A percentile compares a stretch with the other conserved stretches of the same genome.
Evolutionary conservation across 2,113 vertebrate genomes (phyloP).

Genomic region (Acrocephalus kingi): DNA sequence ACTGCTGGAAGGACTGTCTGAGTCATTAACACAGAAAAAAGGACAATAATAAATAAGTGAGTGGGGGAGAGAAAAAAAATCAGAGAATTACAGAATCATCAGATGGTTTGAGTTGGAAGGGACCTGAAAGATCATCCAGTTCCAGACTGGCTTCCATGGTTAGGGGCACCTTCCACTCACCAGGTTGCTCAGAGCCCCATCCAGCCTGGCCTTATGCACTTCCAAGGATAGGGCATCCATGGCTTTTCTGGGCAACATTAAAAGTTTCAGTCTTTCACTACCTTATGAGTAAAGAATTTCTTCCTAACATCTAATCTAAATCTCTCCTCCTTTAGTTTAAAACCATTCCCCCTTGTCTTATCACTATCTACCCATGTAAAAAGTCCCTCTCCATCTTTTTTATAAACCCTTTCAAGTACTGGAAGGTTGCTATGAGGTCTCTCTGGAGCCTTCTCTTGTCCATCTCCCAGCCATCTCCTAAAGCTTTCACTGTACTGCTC

Average conservation of each 20-base stretch:
- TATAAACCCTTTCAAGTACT: background rate
- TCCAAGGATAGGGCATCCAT: background rate
- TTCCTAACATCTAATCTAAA: background rate
- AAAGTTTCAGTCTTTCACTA: background rate
- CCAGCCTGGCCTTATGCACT: background rate
- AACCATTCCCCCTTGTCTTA: background rate
- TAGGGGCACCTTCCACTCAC: background rate
- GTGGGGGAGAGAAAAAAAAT: background rate
- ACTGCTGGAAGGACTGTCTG: background rate
- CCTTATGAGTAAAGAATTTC: background rate
- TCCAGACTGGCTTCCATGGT: background rate
- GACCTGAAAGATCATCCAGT: background rate
- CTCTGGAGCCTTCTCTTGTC: background rate
- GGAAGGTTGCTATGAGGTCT: background rate
- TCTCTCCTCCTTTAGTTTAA: background rate
- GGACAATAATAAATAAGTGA: background rate
- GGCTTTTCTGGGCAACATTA: background rate
- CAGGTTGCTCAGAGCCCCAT: background rate
- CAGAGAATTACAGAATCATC: background rate
- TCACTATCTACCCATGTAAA: background rate
- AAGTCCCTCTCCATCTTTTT: background rate
- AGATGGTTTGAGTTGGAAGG: background rate
- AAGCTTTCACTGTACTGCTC: background rate
- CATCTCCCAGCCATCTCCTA: background rate
- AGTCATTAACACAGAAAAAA: background rate